Conservation (phyloP, 2,113 vertebrate species). For the Paedocypris sp. region DNA sequence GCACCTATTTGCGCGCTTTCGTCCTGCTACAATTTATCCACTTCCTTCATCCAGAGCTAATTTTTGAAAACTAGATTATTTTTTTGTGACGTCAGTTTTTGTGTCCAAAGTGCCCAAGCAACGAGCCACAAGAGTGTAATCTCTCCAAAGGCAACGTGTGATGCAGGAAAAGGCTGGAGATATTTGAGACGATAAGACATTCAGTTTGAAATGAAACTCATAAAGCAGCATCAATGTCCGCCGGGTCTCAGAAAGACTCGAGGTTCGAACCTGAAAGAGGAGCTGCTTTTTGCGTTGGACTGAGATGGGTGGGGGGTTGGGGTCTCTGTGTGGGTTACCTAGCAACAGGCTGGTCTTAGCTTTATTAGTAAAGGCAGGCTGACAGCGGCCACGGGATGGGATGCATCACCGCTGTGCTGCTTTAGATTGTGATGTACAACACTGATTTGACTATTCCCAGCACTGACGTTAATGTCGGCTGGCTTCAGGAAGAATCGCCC, state of each 20-base stretch:
- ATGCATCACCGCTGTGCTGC: conserved; percentile 10
- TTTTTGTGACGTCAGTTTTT: no score
- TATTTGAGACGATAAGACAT: background rate
- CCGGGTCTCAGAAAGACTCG: conserved; percentile 34
- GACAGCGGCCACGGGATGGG: conserved; percentile 19
- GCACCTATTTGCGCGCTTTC: no score
- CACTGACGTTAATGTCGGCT: conserved; percentile 30
- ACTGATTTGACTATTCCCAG: conserved; percentile 42
- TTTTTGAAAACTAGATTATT: no score
- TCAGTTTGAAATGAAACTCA: conserved; percentile 50
- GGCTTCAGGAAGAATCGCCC: conserved; percentile 35
- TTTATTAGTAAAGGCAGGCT: conserved; percentile 51
- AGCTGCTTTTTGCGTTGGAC: conserved; percentile 55
- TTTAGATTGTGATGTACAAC: conserved; percentile 39
- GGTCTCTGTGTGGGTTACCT: conserved; percentile 57
- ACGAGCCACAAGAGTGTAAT: no score
- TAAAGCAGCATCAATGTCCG: conserved; percentile 46
- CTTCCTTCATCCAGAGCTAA: no score
- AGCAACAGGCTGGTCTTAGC: conserved; percentile 62
- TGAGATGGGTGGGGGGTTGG: conserved; percentile 31
- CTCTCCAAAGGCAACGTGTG: background rate
- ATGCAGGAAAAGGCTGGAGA: background rate
- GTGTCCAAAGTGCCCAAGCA: no score
- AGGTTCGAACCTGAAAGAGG: conserved; percentile 39
- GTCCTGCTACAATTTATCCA: no score